phyloP scores from a whole-genome alignment of 2,888 invertebrate genomes.

The Oligia strigilis region DNA sequence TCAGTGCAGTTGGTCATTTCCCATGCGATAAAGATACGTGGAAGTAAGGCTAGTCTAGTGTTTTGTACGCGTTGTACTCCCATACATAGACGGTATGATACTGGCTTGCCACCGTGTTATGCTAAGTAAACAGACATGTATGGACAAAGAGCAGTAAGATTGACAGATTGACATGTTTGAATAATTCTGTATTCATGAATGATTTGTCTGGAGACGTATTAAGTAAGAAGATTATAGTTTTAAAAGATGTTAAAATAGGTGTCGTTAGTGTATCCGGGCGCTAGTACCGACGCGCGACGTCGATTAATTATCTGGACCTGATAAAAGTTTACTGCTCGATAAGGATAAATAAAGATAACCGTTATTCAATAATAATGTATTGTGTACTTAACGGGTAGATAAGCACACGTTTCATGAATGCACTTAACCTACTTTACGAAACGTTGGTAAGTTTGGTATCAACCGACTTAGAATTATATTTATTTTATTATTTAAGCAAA shows the following conservation, averaged over 20 bases:
- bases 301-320: constrained; percentile 4
- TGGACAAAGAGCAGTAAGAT: constrained; percentile 73
- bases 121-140: constrained; percentile 76
- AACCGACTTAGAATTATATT: background rate
- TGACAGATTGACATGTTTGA: constrained; percentile 37
- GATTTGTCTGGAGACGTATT: background rate
- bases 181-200: constrained; percentile 14
- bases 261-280: background rate
- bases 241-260: background rate
- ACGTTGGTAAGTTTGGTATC: background rate
- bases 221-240: background rate
- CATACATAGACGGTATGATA: constrained; percentile 61
- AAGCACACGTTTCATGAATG: background rate
- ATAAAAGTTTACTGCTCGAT: constrained; percentile 45
- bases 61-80: constrained; percentile 65
- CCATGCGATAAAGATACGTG: constrained; percentile 74
- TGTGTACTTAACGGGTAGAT: constrained; percentile 15
- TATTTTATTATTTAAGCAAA: background rate
- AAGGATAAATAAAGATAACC: constrained; percentile 34
- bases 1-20: constrained; percentile 71
- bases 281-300: background rate
- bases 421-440: background rate
- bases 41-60: constrained; percentile 67
- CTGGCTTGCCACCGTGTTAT: constrained; percentile 75
- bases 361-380: constrained; percentile 33